Evolutionary conservation across 2,888 invertebrate genomes (phyloP).

Genomic region (Pandemis corylana): DNA sequence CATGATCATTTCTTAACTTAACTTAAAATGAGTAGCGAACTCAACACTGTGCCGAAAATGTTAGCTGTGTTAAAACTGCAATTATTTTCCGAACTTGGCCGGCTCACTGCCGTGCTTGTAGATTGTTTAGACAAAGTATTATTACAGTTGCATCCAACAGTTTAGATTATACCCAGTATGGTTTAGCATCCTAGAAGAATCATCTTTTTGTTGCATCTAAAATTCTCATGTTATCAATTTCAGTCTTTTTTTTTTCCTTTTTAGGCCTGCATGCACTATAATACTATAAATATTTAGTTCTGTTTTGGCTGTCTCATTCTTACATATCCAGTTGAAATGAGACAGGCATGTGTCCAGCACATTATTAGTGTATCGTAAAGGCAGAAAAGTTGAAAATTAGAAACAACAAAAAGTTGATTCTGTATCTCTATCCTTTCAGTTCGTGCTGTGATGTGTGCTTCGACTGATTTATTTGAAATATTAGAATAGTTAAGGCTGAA

Average conservation of each 20-base stretch:
- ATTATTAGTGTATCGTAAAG: no score
- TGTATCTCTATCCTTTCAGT: slow-evolving; percentile 45
- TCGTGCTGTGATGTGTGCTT: slow-evolving; percentile 68
- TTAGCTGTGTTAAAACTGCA: background rate
- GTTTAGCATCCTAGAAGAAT: background rate
- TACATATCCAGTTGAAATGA: no score
- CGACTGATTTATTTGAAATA: slow-evolving; percentile 67
- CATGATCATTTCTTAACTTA: background rate
- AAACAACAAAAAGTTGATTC: background rate
- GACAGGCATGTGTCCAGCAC: no score
- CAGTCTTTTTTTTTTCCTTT: background rate
- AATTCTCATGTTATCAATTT: background rate
- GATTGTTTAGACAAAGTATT: slow-evolving; percentile 7
- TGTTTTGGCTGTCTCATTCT: background rate
- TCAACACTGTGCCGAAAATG: background rate
- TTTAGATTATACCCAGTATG: background rate
- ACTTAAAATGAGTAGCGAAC: background rate
- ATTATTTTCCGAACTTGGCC: slow-evolving; percentile 3
- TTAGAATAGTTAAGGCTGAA: slow-evolving; percentile 48
- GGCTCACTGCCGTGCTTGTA: background rate
- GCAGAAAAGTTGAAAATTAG: background rate
- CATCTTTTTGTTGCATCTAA: background rate
- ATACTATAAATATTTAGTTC: background rate
- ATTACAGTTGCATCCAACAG: slow-evolving; percentile 4
- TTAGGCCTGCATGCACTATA: background rate